Percentiles rank a stretch among this genome's conserved stretches.
Evolutionary conservation across 2,113 vertebrate genomes (phyloP).

Genomic region (Chionomys nivalis): DNA sequence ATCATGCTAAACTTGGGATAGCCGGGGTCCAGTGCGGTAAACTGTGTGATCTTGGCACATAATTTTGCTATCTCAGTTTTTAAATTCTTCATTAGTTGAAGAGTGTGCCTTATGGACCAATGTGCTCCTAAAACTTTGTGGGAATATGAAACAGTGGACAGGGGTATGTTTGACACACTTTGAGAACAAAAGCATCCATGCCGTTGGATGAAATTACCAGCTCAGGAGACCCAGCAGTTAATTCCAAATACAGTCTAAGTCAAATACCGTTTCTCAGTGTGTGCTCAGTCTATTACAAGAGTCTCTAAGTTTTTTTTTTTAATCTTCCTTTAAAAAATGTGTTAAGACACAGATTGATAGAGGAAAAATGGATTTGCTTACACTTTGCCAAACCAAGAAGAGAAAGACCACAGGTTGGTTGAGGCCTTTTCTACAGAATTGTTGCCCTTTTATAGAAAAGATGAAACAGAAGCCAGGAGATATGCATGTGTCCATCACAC

Average conservation of each 20-base stretch:
- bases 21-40: background rate
- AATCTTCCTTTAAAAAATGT: background rate
- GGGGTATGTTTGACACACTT: constrained; percentile 40
- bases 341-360: background rate
- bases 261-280: constrained; percentile 45
- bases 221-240: constrained; percentile 37
- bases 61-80: constrained; percentile 19
- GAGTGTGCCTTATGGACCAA: constrained; percentile 23
- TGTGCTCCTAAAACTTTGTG: constrained; percentile 54
- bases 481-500: background rate
- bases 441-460: background rate
- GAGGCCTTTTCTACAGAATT: background rate
- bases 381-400: background rate
- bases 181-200: constrained; percentile 34
- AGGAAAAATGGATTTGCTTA: background rate
- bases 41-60: background rate
- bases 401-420: background rate
- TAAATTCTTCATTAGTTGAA: constrained; percentile 11
- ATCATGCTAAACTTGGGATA: background rate
- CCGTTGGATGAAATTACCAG: constrained; percentile 17
- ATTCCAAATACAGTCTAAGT: constrained; percentile 50
- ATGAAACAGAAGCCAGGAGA: background rate
- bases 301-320: background rate
- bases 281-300: background rate
- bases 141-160: constrained; percentile 49